Evolutionary conservation across 2,113 vertebrate species (phyloP).

Genomic region (Mesembrinibis cayennensis): DNA sequence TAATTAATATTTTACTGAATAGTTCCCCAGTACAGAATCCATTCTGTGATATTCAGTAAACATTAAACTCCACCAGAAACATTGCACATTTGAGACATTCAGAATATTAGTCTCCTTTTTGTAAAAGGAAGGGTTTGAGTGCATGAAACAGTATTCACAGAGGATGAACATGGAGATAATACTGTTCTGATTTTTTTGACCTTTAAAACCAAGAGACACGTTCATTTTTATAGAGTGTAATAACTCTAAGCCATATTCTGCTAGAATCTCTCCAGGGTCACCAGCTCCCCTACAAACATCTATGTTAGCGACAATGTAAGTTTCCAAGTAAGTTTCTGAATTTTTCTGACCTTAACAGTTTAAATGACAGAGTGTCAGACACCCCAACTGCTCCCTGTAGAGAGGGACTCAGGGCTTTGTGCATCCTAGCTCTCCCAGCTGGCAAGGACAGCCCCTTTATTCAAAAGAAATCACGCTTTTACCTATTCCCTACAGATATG

Average conservation of each 20-base stretch:
- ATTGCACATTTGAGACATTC: not conserved
- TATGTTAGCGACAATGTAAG: not conserved
- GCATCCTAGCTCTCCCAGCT: not conserved
- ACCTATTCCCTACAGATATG: not conserved
- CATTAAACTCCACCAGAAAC: not conserved
- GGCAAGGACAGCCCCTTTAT: not conserved
- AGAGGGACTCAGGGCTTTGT: not conserved
- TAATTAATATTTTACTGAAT: not conserved
- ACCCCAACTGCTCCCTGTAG: not conserved
- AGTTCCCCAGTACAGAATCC: not conserved
- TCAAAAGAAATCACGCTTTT: not conserved
- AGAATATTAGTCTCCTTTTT: conserved; percentile 6
- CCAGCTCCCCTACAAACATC: not conserved
- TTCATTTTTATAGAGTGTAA: not conserved
- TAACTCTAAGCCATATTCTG: not conserved
- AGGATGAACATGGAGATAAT: not conserved
- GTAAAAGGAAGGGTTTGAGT: not conserved
- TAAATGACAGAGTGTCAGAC: not conserved
- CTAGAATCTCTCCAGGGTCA: not conserved
- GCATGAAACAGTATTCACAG: not conserved
- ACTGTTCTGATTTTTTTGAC: conserved; percentile 22
- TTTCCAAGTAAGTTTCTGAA: not conserved
- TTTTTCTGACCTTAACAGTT: not conserved
- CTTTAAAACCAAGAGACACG: not conserved
- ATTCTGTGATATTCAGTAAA: not conserved